These are phyloP conservation scores for Pristionchus arcanus DNA, from an alignment of 2,888 invertebrate species.

Conservation along the genomic window DNA sequence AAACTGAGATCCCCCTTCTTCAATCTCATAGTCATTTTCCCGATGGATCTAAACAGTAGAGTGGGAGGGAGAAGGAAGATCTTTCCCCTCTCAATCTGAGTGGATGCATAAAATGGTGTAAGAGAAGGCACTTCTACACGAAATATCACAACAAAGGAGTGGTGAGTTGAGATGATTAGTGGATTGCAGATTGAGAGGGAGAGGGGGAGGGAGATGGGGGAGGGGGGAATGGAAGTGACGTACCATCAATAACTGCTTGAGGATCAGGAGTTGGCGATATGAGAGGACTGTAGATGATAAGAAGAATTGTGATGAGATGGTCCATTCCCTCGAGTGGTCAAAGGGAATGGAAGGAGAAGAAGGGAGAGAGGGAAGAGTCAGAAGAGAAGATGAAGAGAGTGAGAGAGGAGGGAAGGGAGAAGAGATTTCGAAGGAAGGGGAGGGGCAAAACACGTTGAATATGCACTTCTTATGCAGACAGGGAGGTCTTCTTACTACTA, in stretches of 20 bases:
- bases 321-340: not conserved
- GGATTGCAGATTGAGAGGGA: not conserved
- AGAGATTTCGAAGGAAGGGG: not conserved
- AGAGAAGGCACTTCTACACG: not conserved
- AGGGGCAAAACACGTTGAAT: constrained; percentile 18
- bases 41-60: not conserved
- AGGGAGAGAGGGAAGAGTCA: constrained; percentile 34
- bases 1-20: constrained; percentile 17
- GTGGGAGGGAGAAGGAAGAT: not conserved
- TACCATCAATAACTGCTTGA: constrained; percentile 29
- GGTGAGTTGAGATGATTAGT: not conserved
- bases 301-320: not conserved
- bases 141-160: constrained; percentile 32
- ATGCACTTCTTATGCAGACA: constrained; percentile 42
- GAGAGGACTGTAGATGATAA: constrained; percentile 13
- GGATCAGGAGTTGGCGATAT: not conserved
- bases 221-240: not conserved
- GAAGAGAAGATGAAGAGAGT: constrained; percentile 24
- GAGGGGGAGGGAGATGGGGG: not conserved
- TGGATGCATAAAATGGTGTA: not conserved
- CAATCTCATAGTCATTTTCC: not conserved
- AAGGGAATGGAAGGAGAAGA: constrained; percentile 4
- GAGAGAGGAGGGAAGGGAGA: not conserved
- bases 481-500: constrained; percentile 34
- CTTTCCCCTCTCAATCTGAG: not conserved